phyloP scores from a whole-genome alignment of 2,113 vertebrate species.

The Probosciger aterrimus region DNA sequence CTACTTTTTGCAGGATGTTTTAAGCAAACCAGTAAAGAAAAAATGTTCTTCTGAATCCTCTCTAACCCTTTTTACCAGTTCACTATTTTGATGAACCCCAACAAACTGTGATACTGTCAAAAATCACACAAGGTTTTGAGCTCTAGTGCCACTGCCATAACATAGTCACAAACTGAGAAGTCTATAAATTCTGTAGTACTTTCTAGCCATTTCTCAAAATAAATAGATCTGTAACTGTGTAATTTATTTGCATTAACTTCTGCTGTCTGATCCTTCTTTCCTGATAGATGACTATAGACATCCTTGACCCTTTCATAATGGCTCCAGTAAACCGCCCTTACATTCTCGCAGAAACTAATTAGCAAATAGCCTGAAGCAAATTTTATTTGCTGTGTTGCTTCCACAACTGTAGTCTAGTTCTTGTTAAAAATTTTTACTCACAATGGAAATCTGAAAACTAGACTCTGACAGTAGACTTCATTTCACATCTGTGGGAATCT shows the following conservation, averaged over 20 bases:
- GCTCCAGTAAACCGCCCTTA: neutral
- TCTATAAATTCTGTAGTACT: neutral
- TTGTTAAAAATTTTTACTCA: neutral
- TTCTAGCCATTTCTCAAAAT: neutral
- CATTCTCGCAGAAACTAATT: conserved; percentile 7
- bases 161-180: neutral
- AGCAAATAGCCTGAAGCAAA: neutral
- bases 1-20: neutral
- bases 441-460: neutral
- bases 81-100: neutral
- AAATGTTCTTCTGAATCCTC: neutral
- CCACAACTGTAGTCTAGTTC: neutral
- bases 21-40: neutral
- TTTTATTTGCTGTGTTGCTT: neutral
- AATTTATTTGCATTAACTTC: neutral
- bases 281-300: neutral
- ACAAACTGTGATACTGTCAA: neutral
- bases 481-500: neutral
- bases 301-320: neutral
- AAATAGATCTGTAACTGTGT: neutral
- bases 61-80: neutral
- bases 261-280: neutral
- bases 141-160: neutral
- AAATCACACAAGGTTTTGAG: neutral
- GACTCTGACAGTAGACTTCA: neutral